A percentile compares a stretch with the other conserved stretches of the same genome.
phyloP scores from a whole-genome alignment of 2,888 invertebrate species.

The Seladonia tumulorum region DNA sequence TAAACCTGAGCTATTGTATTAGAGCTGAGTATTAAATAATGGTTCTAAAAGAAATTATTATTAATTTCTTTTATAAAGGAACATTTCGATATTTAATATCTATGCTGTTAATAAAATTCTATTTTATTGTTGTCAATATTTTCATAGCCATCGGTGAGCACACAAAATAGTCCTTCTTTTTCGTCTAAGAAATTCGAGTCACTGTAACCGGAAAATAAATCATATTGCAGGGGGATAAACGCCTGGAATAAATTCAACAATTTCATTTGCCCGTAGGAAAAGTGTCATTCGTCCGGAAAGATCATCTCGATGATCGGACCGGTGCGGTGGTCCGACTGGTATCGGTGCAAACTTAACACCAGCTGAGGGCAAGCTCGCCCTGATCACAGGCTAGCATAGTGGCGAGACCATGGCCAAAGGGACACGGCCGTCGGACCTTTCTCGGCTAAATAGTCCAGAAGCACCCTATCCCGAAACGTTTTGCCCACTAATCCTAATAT shows the following conservation, averaged over 20 bases:
- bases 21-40: no score
- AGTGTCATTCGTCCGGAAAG: not conserved
- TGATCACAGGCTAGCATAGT: slow-evolving; percentile 51
- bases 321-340: slow-evolving; percentile 28
- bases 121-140: no score
- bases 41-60: no score
- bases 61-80: no score
- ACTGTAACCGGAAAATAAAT: not conserved
- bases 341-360: slow-evolving; percentile 53
- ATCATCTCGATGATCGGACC: not conserved
- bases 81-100: no score
- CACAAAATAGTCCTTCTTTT: not conserved
- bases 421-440: slow-evolving; percentile 32
- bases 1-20: no score
- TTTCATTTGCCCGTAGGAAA: no score
- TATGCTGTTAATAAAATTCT: no score
- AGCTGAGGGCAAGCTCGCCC: slow-evolving; percentile 53
- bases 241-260: not conserved
- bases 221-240: not conserved
- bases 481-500: slow-evolving; percentile 73
- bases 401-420: slow-evolving; percentile 28
- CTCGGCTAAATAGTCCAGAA: slow-evolving; percentile 67
- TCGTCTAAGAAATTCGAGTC: not conserved
- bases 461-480: slow-evolving; percentile 71
- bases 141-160: not conserved